phyloP scores from a whole-genome alignment of 2,888 invertebrate genomes.

The Cephus rjabovi region DNA sequence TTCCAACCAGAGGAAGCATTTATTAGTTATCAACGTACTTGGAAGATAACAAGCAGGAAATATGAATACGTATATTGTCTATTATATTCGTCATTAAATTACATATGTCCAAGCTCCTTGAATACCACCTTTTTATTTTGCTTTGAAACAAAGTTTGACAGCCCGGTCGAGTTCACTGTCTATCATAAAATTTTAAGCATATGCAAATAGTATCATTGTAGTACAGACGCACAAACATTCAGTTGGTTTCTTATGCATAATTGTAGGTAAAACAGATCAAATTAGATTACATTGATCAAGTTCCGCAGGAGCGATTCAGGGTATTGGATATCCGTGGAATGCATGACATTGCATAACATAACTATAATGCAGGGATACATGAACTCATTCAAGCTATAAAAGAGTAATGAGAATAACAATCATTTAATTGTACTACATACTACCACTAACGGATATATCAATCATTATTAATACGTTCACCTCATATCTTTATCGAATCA shows the following conservation, averaged over 20 bases:
- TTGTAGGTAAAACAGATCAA: not conserved
- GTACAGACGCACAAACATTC: not conserved
- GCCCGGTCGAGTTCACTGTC: not conserved
- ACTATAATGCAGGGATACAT: too few relatives aligned
- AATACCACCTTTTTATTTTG: not conserved
- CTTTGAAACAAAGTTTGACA: not conserved
- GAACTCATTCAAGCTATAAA: too few relatives aligned
- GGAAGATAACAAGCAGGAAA: not conserved
- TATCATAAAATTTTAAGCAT: not conserved
- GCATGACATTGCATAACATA: too few relatives aligned
- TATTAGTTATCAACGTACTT: not conserved
- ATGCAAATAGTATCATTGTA: not conserved
- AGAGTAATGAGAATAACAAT: too few relatives aligned
- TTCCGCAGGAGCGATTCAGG: too few relatives aligned
- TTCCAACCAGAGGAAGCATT: not conserved
- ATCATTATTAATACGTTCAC: too few relatives aligned
- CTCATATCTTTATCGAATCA: too few relatives aligned
- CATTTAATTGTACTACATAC: too few relatives aligned
- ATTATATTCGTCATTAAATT: not conserved
- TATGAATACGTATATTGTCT: not conserved
- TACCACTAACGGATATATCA: too few relatives aligned
- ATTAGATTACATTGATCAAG: not conserved
- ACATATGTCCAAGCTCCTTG: not conserved
- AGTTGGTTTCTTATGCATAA: not conserved
- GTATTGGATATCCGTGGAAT: too few relatives aligned